phyloP scores from a whole-genome alignment of 2,888 invertebrate species.

The Craniophora ligustri region DNA sequence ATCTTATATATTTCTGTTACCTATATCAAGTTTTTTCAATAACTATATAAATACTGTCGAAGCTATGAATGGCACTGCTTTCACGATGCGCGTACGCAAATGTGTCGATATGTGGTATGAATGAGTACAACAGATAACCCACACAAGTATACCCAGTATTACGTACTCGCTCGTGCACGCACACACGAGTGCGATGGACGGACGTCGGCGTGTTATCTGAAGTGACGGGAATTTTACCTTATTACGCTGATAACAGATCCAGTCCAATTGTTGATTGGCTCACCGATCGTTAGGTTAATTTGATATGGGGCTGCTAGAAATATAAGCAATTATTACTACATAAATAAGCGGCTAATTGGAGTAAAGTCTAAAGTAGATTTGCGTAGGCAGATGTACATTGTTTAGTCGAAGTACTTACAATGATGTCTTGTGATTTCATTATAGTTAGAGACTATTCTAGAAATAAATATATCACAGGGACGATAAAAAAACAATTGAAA shows the following conservation, averaged over 20 bases:
- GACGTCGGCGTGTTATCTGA: slow-evolving; percentile 34
- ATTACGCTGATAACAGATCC: slow-evolving; percentile 43
- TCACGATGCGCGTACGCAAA: slow-evolving; percentile 49
- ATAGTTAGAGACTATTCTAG: too few species aligned
- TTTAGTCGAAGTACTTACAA: too few species aligned
- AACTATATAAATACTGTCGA: slow-evolving; percentile 30
- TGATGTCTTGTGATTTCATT: too few species aligned
- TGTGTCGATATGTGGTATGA: slow-evolving; percentile 46
- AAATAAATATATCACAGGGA: too few species aligned
- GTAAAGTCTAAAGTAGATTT: slow-evolving; percentile 17
- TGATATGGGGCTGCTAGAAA: slow-evolving; percentile 9
- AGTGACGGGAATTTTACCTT: slow-evolving; percentile 59
- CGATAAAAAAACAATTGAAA: too few species aligned
- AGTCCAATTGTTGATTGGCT: slow-evolving; percentile 32
- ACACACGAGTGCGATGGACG: slow-evolving; percentile 13
- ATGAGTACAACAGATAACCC: slow-evolving; percentile 61
- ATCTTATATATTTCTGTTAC: too few species aligned
- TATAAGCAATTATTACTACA: slow-evolving; percentile 1
- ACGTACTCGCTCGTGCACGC: slow-evolving; percentile 18
- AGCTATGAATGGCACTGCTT: slow-evolving; percentile 58
- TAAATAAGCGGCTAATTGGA: slow-evolving; percentile 14
- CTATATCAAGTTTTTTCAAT: background rate
- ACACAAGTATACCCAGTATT: slow-evolving; percentile 33
- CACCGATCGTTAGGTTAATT: slow-evolving; percentile 12
- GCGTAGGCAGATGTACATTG: slow-evolving; percentile 6